Evolutionary conservation across 2,113 vertebrate genomes (phyloP).

Genomic region (Syngnathus scovelli): DNA sequence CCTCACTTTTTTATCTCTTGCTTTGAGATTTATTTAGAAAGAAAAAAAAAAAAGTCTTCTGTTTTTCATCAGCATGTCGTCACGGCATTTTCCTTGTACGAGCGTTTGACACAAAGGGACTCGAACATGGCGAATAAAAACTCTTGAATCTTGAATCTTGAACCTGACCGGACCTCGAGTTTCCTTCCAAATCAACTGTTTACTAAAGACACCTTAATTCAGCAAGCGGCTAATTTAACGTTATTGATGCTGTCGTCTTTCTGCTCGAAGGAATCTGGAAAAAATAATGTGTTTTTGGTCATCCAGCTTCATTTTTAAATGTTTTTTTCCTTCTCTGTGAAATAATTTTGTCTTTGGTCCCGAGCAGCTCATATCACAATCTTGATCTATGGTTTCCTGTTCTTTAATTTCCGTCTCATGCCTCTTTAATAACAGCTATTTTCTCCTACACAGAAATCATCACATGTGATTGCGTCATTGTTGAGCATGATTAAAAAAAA

Average conservation of each 20-base stretch:
- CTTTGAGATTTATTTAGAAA: conserved; percentile 35
- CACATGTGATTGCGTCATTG: conserved; percentile 57
- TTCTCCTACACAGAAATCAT: conserved; percentile 65
- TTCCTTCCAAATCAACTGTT: conserved; percentile 8
- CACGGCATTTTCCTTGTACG: conserved; percentile 38
- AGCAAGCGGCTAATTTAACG: conserved; percentile 36
- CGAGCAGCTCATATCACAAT: conserved; percentile 22
- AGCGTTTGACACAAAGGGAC: conserved; percentile 30
- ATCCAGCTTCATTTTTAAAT: conserved; percentile 9
- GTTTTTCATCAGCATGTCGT: conserved; percentile 54
- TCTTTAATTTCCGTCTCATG: conserved; percentile 33
- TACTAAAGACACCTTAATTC: conserved; percentile 34
- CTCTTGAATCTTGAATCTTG: background rate
- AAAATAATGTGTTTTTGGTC: conserved; percentile 6
- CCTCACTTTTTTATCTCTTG: conserved; percentile 17
- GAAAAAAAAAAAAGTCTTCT: conserved; percentile 36
- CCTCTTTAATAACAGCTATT: conserved; percentile 57
- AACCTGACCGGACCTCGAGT: conserved; percentile 24
- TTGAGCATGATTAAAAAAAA: conserved; percentile 53
- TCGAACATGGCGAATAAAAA: background rate
- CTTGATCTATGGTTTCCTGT: conserved; percentile 20
- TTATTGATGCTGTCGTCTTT: conserved; percentile 9
- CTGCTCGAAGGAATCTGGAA: conserved; percentile 12
- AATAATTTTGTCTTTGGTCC: conserved; percentile 18
- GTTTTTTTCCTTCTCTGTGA: conserved; percentile 28